Evolutionary conservation across 2,888 invertebrate species (phyloP).

Genomic region (Aporophyla nigra): DNA sequence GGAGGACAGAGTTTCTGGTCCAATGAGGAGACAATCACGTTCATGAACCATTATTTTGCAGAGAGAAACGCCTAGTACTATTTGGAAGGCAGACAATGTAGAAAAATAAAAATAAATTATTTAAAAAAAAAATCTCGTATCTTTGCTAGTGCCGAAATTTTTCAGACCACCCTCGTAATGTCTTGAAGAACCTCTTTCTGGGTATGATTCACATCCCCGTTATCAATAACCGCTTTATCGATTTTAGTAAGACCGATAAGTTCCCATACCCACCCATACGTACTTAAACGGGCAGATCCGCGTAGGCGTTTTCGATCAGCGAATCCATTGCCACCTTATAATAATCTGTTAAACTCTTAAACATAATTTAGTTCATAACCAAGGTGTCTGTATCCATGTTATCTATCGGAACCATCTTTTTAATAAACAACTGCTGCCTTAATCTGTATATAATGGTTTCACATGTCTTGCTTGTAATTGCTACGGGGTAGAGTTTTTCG

Average conservation of each 20-base stretch:
- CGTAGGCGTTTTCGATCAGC: constrained; percentile 41
- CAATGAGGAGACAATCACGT: too few relatives aligned
- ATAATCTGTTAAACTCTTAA: constrained; percentile 38
- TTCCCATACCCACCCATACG: not conserved
- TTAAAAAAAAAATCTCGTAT: too few relatives aligned
- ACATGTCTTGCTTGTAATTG: constrained; percentile 88
- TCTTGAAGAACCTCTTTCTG: not conserved
- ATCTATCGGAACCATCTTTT: constrained; percentile 83
- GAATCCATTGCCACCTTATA: constrained; percentile 37
- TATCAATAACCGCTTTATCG: not conserved
- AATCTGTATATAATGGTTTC: constrained; percentile 90
- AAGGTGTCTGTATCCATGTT: constrained; percentile 65
- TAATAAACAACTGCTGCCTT: constrained; percentile 80
- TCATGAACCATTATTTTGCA: too few relatives aligned
- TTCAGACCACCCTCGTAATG: too few relatives aligned
- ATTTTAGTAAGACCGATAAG: not conserved
- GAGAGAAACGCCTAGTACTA: too few relatives aligned
- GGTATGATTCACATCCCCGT: not conserved
- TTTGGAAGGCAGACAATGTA: too few relatives aligned
- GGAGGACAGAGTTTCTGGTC: too few relatives aligned
- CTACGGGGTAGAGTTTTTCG: constrained; percentile 83
- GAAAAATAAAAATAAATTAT: too few relatives aligned
- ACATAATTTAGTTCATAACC: constrained; percentile 48
- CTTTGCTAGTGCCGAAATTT: too few relatives aligned
- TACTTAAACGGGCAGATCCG: not conserved